Evolutionary conservation across 2,888 invertebrate species (phyloP).

Genomic region (Acronicta alni): DNA sequence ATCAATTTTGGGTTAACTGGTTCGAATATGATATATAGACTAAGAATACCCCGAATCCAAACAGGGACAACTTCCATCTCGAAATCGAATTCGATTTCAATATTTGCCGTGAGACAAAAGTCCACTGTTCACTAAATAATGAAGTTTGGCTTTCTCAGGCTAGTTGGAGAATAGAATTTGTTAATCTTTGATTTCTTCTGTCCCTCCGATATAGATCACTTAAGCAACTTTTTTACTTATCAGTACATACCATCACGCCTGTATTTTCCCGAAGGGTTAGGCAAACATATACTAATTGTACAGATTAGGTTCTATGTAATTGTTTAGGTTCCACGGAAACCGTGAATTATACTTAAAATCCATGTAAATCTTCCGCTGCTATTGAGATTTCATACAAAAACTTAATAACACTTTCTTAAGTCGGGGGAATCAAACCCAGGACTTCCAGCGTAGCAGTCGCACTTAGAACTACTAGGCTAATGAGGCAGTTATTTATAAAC

Average conservation of each 20-base stretch:
- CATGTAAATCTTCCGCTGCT: too few species aligned
- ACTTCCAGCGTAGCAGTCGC: too few species aligned
- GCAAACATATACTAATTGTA: too few species aligned
- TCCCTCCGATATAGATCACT: conserved; percentile 2
- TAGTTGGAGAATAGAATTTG: conserved; percentile 7
- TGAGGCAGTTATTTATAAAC: too few species aligned
- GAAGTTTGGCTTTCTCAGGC: conserved; percentile 24
- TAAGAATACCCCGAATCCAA: conserved; percentile 22
- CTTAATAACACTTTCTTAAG: too few species aligned
- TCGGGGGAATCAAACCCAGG: too few species aligned
- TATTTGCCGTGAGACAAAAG: conserved; percentile 39
- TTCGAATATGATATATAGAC: conserved; percentile 15
- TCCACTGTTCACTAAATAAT: conserved; percentile 41
- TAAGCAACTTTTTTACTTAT: neutral
- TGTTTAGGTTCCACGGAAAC: too few species aligned
- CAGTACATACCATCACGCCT: neutral
- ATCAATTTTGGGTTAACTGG: conserved; percentile 14
- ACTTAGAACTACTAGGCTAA: too few species aligned
- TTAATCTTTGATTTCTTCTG: neutral
- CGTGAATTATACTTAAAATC: too few species aligned
- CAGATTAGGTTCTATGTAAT: too few species aligned
- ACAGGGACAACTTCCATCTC: conserved; percentile 20
- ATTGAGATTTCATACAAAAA: too few species aligned
- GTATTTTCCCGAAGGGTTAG: too few species aligned
- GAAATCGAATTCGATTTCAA: conserved; percentile 38